A percentile compares a stretch with the other conserved stretches of the same genome.
Conservation (phyloP, 2,113 vertebrate genomes). For the Megaptera novaeangliae region DNA sequence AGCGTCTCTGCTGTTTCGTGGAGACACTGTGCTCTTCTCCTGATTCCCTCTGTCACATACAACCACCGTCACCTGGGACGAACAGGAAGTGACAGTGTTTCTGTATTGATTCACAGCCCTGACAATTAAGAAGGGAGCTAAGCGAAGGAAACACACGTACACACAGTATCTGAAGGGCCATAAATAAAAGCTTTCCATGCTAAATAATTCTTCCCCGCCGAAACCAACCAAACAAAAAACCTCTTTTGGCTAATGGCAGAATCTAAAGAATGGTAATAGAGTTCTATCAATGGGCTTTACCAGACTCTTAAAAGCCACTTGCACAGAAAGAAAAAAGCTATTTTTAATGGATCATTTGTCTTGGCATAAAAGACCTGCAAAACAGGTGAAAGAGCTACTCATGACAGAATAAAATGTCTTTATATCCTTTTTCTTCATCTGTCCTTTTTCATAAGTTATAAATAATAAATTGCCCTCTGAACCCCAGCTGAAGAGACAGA, state of each 20-base stretch:
- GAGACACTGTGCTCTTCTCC: background rate
- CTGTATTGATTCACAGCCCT: background rate
- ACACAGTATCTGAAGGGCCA: background rate
- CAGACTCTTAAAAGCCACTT: background rate
- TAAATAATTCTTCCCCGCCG: background rate
- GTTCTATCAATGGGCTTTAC: background rate
- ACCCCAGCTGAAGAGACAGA: background rate
- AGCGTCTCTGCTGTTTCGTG: background rate
- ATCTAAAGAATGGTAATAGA: background rate
- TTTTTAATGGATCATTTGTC: background rate
- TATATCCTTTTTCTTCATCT: background rate
- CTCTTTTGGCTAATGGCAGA: background rate
- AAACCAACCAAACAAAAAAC: background rate
- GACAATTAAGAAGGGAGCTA: background rate
- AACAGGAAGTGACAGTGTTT: background rate
- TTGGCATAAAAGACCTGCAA: background rate
- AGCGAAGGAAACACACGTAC: background rate
- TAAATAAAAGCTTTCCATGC: background rate
- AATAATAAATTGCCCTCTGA: background rate
- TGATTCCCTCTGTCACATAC: too few species aligned
- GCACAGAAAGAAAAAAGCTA: background rate
- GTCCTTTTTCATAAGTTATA: background rate
- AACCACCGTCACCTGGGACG: too few species aligned
- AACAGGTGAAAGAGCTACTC: background rate
- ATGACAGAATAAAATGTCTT: background rate